These are phyloP conservation scores for Cryptus viduatorius DNA, from an alignment of 2,888 invertebrate species.

Conservation along the genomic window DNA sequence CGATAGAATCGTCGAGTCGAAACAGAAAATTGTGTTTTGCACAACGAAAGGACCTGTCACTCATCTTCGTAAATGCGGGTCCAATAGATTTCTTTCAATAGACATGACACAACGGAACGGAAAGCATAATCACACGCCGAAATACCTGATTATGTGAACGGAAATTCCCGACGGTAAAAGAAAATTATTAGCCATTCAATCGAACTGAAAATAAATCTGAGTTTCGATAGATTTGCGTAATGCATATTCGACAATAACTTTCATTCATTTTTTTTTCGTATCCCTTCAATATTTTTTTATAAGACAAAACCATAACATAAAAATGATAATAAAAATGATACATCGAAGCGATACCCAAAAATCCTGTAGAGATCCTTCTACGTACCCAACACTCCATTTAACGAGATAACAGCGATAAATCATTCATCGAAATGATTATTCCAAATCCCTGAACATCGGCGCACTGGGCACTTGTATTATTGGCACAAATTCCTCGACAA, in stretches of 20 bases:
- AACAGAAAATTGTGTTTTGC: slow-evolving; percentile 10
- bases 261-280: not conserved
- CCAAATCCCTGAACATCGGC: not conserved
- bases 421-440: not conserved
- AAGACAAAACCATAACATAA: not conserved
- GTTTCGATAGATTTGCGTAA: too few relatives aligned
- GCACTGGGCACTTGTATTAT: not conserved
- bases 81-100: slow-evolving; percentile 20
- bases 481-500: not conserved
- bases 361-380: not conserved
- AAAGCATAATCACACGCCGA: not conserved
- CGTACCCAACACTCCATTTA: slow-evolving; percentile 1
- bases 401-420: not conserved
- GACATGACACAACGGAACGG: slow-evolving; percentile 5
- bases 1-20: slow-evolving; percentile 17
- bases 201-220: too few relatives aligned
- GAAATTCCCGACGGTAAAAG: not conserved
- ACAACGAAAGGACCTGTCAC: slow-evolving; percentile 31
- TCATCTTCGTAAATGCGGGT: slow-evolving; percentile 39
- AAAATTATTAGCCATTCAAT: not conserved
- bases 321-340: not conserved
- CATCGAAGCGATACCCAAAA: not conserved
- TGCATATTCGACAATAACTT: not conserved
- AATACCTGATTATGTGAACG: not conserved
- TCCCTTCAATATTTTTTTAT: not conserved